Conservation (phyloP, 2,888 invertebrate genomes). For the Crematogaster levior region DNA sequence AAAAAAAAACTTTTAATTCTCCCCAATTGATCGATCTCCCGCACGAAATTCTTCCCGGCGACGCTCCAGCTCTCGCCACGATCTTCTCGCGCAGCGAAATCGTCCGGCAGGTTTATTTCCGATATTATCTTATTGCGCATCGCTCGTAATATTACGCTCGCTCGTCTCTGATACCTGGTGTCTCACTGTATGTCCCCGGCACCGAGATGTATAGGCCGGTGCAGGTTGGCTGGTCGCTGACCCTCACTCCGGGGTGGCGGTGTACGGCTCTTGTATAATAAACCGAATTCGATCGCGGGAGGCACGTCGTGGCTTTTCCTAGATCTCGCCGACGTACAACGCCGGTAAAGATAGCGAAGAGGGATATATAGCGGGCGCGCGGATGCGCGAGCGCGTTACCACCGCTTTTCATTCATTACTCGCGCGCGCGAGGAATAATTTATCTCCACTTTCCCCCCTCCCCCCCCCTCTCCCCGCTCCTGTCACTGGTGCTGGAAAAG, state of each 20-base stretch:
- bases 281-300: constrained; percentile 84
- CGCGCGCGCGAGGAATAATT: constrained; percentile 44
- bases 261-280: constrained; percentile 83
- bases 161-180: neutral
- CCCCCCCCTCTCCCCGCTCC: neutral
- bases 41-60: neutral
- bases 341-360: constrained; percentile 18
- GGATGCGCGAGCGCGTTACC: constrained; percentile 2
- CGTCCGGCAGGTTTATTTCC: constrained; percentile 6
- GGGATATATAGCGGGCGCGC: neutral
- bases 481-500: neutral
- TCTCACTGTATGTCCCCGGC: neutral
- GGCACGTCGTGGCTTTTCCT: constrained; percentile 66
- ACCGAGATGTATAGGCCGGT: constrained; percentile 63
- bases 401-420: constrained; percentile 52
- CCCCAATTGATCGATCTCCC: neutral
- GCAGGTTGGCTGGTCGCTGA: constrained; percentile 82
- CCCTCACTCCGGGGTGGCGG: constrained; percentile 76
- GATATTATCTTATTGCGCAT: neutral
- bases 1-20: neutral
- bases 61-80: neutral
- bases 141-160: constrained; percentile 18
- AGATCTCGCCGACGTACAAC: constrained; percentile 34
- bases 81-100: neutral
- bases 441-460: constrained; percentile 4